Conservation (phyloP, 2,797 vertebrate species). For the Arctocebus calabarensis region DNA sequence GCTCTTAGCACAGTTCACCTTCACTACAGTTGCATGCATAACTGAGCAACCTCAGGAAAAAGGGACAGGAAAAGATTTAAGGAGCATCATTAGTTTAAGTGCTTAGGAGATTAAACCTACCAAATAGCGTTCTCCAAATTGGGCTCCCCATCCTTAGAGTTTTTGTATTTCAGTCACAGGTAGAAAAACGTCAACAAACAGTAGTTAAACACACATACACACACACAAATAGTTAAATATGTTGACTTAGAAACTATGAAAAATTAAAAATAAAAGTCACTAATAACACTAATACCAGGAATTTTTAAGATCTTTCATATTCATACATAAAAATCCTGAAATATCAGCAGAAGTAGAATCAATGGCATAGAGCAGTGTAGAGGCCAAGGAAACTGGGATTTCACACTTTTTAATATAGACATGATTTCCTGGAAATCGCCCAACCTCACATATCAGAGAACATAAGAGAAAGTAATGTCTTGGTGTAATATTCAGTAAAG, state of each 20-base stretch:
- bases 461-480: not conserved
- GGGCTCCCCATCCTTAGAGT: not conserved
- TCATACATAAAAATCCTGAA: not conserved
- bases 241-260: not conserved
- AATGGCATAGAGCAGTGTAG: not conserved
- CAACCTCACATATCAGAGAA: not conserved
- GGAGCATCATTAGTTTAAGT: not conserved
- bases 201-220: not conserved
- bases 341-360: not conserved
- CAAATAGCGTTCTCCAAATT: not conserved
- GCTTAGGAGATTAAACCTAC: not conserved
- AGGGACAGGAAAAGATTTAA: not conserved
- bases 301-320: not conserved
- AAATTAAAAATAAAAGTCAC: not conserved
- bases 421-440: not conserved
- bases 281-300: not conserved
- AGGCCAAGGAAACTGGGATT: not conserved
- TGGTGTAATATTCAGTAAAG: not conserved
- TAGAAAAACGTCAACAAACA: not conserved
- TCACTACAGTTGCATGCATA: not conserved
- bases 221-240: not conserved
- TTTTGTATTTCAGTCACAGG: not conserved
- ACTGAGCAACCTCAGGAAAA: not conserved
- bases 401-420: not conserved
- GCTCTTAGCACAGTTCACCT: not conserved